Evolutionary conservation across 2,113 vertebrate genomes (phyloP).

Genomic region (Aptenodytes patagonicus): DNA sequence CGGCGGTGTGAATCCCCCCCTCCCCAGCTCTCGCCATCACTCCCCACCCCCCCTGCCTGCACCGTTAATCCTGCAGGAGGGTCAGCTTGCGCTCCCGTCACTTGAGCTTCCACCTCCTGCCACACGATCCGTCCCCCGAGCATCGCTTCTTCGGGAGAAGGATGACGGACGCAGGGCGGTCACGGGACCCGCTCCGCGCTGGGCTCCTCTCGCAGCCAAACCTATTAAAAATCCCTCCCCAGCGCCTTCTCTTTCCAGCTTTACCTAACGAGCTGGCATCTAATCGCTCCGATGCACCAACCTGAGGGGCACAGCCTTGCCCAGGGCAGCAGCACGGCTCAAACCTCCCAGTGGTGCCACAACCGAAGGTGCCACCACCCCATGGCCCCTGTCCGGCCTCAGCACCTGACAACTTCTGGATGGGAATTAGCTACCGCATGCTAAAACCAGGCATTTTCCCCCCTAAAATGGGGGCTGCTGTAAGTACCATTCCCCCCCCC

Average conservation of each 20-base stretch:
- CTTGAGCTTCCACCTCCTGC: background rate
- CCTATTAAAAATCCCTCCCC: background rate
- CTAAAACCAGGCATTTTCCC: background rate
- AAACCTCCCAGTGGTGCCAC: background rate
- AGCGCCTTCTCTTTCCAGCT: background rate
- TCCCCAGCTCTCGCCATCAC: background rate
- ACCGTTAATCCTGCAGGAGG: background rate
- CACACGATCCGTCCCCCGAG: accelerated
- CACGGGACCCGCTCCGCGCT: accelerated
- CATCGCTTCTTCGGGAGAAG: background rate
- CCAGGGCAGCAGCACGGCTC: background rate
- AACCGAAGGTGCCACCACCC: background rate
- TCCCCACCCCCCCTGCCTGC: background rate
- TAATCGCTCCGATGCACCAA: accelerated
- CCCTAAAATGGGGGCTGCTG: background rate
- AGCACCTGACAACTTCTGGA: background rate
- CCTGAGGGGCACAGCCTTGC: background rate
- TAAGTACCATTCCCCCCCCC: background rate
- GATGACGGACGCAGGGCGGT: accelerated
- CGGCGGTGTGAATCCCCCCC: background rate
- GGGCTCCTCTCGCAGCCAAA: background rate
- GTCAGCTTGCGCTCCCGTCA: accelerated
- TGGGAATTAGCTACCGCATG: background rate
- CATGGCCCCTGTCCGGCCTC: accelerated
- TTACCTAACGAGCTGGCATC: background rate